phyloP scores from a whole-genome alignment of 2,797 vertebrate genomes.

The Rhynchonycteris naso region DNA sequence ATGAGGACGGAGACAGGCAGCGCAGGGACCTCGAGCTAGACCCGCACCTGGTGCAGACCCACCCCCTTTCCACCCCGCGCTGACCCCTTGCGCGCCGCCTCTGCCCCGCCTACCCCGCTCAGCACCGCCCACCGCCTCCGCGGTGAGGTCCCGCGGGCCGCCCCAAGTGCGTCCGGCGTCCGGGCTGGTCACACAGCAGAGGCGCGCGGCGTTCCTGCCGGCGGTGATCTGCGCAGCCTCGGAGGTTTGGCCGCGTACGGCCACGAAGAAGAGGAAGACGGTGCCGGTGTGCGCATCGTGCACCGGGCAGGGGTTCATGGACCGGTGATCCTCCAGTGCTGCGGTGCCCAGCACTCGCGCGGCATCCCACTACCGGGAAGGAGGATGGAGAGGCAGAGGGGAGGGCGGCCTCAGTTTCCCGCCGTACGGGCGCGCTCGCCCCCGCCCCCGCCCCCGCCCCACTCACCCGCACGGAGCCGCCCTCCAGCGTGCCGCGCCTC shows the following conservation, averaged over 20 bases:
- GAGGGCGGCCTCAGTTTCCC: not conserved
- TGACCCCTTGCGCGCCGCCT: rapidly evolving
- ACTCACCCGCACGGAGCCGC: slow-evolving; percentile 92
- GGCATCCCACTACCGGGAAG: slow-evolving; percentile 90
- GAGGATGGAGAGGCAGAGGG: not conserved
- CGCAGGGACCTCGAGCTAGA: not conserved
- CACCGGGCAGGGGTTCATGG: slow-evolving; percentile 98
- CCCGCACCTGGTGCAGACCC: rapidly evolving
- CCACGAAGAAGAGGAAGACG: slow-evolving; percentile 97
- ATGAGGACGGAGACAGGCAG: rapidly evolving
- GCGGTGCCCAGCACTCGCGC: slow-evolving; percentile 91
- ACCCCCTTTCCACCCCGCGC: too few relatives aligned
- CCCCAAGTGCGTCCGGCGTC: slow-evolving; percentile 94
- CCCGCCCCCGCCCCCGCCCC: rapidly evolving
- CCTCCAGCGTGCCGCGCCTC: slow-evolving; percentile 90
- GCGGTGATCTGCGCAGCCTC: slow-evolving; percentile 94
- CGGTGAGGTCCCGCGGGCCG: slow-evolving; percentile 90
- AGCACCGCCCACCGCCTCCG: slow-evolving; percentile 90
- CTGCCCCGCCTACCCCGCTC: slow-evolving; percentile 88
- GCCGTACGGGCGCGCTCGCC: rapidly evolving
- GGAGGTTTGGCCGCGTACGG: slow-evolving; percentile 92
- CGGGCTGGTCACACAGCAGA: slow-evolving; percentile 92
- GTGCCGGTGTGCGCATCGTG: slow-evolving; percentile 93
- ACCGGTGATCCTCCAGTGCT: slow-evolving; percentile 90
- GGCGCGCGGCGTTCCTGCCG: slow-evolving; percentile 93